These are phyloP conservation scores for Rhynchophorus ferrugineus DNA, from an alignment of 1,140 invertebrate species.

Conservation along the genomic window DNA sequence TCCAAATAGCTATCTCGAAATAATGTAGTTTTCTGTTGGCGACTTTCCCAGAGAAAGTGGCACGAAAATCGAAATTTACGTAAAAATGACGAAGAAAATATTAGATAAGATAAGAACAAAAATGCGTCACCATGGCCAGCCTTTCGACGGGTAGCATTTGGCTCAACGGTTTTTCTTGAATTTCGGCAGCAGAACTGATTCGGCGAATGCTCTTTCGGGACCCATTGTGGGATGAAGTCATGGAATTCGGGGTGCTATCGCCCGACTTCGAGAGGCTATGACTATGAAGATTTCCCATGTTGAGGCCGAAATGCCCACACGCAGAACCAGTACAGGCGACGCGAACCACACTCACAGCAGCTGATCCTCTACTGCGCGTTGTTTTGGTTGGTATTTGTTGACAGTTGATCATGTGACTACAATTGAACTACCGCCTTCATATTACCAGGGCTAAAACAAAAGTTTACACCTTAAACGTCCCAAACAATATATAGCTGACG, in stretches of 20 bases:
- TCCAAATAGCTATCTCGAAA: too few relatives aligned
- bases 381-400: neutral
- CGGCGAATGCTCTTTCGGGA: conserved; percentile 42
- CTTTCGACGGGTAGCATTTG: conserved; percentile 62
- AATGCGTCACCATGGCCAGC: conserved; percentile 53
- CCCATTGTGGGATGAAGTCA: conserved; percentile 18
- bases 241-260: conserved; percentile 24
- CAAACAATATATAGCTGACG: too few relatives aligned
- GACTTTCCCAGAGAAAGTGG: too few relatives aligned
- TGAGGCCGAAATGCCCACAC: neutral
- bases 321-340: neutral
- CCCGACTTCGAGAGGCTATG: conserved; percentile 24
- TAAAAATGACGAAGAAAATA: too few relatives aligned
- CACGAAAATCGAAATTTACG: too few relatives aligned
- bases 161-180: conserved; percentile 47
- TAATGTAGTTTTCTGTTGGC: too few relatives aligned
- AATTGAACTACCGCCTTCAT: neutral
- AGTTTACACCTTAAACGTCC: too few relatives aligned
- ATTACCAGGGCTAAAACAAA: too few relatives aligned
- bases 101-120: conserved; percentile 23
- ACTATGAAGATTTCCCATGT: conserved; percentile 33
- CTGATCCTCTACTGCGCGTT: neutral
- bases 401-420: neutral
- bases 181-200: conserved; percentile 51
- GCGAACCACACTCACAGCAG: neutral